Conservation (phyloP, 2,888 invertebrate species). For the Panorpa germanica region DNA sequence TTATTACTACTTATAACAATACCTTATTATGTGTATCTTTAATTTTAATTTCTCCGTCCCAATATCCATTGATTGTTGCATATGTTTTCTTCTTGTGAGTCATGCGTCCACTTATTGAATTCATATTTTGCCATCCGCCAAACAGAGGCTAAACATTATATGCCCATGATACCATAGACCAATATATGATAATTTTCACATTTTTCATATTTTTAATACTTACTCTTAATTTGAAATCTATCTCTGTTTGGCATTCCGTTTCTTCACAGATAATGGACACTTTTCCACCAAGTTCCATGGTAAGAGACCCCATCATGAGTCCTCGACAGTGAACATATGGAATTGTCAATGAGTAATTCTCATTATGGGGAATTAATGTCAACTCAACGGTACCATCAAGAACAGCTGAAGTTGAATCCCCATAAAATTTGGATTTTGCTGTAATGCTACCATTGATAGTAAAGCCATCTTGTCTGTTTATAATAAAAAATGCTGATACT, state of each 20-base stretch:
- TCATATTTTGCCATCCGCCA: constrained; percentile 70
- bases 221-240: constrained; percentile 82
- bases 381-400: constrained; percentile 75
- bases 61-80: constrained; percentile 72
- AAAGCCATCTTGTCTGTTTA: constrained; percentile 85
- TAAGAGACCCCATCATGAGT: constrained; percentile 79
- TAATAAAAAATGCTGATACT: constrained; percentile 80
- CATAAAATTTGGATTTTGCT: constrained; percentile 89
- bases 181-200: background rate
- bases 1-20: too few relatives aligned
- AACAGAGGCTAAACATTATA: constrained; percentile 53
- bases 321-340: constrained; percentile 96
- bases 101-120: constrained; percentile 66
- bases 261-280: constrained; percentile 70
- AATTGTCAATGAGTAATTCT: constrained; percentile 76
- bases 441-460: constrained; percentile 79
- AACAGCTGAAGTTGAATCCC: constrained; percentile 89
- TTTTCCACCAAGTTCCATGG: constrained; percentile 91
- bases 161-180: background rate
- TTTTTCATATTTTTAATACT: constrained; percentile 13
- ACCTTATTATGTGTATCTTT: constrained; percentile 64
- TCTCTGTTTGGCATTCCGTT: constrained; percentile 78
- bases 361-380: constrained; percentile 68
- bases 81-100: constrained; percentile 76
- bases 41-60: constrained; percentile 77